Evolutionary conservation across 2,888 invertebrate genomes (phyloP).

Genomic region (Drosophila conformis): DNA sequence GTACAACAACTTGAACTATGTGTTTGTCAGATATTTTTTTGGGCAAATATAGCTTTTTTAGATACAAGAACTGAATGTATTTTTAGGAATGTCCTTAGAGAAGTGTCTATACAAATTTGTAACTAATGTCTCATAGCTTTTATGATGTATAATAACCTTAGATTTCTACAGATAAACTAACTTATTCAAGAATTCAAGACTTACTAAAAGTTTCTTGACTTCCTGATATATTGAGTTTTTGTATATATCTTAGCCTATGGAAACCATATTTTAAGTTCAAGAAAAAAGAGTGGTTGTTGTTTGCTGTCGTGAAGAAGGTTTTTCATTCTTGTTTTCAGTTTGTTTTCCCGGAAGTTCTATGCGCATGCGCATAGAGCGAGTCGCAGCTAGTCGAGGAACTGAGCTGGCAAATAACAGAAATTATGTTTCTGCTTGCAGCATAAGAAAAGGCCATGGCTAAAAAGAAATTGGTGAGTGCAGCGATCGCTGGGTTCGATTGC

Average conservation of each 20-base stretch:
- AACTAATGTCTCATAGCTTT: not conserved
- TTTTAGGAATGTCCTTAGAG: not conserved
- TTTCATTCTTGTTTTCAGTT: slow-evolving; percentile 50
- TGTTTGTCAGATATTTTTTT: not conserved
- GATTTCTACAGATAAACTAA: not conserved
- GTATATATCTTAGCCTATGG: not conserved
- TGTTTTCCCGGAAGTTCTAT: slow-evolving; percentile 76
- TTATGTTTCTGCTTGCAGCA: slow-evolving; percentile 64
- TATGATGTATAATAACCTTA: not conserved
- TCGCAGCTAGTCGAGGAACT: slow-evolving; percentile 59
- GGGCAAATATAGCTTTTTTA: not conserved
- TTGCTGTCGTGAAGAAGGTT: not conserved
- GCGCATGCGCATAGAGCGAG: slow-evolving; percentile 70
- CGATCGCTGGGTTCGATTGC: slow-evolving; percentile 56
- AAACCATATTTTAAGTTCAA: not conserved
- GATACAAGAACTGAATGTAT: rapidly evolving
- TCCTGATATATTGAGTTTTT: not conserved
- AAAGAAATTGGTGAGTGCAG: slow-evolving; percentile 61
- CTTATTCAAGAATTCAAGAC: not conserved
- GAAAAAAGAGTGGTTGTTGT: slow-evolving; percentile 25
- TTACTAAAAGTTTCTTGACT: not conserved
- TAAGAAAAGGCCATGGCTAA: slow-evolving; percentile 56
- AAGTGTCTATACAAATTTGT: not conserved
- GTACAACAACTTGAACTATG: not conserved
- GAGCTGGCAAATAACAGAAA: slow-evolving; percentile 74